Conservation (phyloP, 1,140 invertebrate genomes). For the Latrodectus geometricus region DNA sequence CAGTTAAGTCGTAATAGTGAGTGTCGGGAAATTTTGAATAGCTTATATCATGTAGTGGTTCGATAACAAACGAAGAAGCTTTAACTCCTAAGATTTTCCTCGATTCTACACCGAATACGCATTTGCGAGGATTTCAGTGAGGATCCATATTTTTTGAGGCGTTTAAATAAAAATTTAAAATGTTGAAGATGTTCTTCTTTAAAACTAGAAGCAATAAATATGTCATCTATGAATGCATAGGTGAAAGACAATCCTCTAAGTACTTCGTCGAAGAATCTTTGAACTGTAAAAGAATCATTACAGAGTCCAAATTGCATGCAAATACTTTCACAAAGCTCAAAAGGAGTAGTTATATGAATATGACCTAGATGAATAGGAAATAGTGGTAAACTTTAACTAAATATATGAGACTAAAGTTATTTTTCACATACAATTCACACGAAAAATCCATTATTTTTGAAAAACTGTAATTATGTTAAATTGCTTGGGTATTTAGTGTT, state of each 20-base stretch:
- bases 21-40: not conserved
- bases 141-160: no score
- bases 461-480: conserved; percentile 63
- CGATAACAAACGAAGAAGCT: not conserved
- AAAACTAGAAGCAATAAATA: no score
- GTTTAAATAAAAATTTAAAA: conserved; percentile 64
- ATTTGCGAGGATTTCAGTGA: not conserved
- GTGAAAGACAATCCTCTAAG: not conserved
- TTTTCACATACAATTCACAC: conserved; percentile 21
- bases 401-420: conserved; percentile 62
- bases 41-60: not conserved
- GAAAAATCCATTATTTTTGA: conserved; percentile 64
- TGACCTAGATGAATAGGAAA: conserved; percentile 52
- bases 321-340: conserved; percentile 63
- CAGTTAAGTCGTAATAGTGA: not conserved
- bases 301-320: conserved; percentile 65
- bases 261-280: conserved; percentile 34
- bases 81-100: not conserved
- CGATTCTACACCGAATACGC: not conserved
- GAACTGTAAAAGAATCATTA: conserved; percentile 30
- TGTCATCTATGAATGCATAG: no score
- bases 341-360: conserved; percentile 62
- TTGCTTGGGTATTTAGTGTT: conserved; percentile 63
- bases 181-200: conserved; percentile 57
- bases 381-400: conserved; percentile 63